These are phyloP conservation scores for Paedocypris micromegethes DNA, from an alignment of 2,797 vertebrate genomes.

Conservation along the genomic window DNA sequence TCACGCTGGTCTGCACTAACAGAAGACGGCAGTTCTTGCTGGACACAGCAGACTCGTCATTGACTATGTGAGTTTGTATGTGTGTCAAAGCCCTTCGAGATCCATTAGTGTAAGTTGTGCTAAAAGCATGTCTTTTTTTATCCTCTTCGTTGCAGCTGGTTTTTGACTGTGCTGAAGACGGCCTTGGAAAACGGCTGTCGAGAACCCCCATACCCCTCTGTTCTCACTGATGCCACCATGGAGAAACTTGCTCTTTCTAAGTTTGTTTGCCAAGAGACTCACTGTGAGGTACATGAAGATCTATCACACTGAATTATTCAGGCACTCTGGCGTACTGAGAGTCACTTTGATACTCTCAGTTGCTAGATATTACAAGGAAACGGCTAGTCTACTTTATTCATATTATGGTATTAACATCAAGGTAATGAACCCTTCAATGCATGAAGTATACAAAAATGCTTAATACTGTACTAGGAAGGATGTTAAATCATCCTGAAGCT, in stretches of 20 bases:
- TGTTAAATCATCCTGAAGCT: too few relatives aligned
- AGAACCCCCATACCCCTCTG: slow-evolving; percentile 85
- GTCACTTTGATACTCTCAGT: slow-evolving; percentile 8
- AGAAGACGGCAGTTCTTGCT: slow-evolving; percentile 91
- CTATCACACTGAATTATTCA: slow-evolving; percentile 7
- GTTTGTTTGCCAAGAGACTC: slow-evolving; percentile 90
- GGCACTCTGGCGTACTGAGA: slow-evolving; percentile 3
- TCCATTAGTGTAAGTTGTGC: not conserved
- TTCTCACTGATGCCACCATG: slow-evolving; percentile 96
- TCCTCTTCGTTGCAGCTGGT: slow-evolving; percentile 70
- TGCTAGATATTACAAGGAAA: not conserved
- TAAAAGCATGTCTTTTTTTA: not conserved
- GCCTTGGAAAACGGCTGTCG: slow-evolving; percentile 91
- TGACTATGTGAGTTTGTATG: slow-evolving; percentile 79
- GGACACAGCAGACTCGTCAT: slow-evolving; percentile 81
- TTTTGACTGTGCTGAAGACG: slow-evolving; percentile 81
- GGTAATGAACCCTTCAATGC: not conserved
- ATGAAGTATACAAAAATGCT: not conserved
- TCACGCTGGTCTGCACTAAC: slow-evolving; percentile 90
- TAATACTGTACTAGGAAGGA: too few relatives aligned
- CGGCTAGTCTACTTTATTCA: too few relatives aligned
- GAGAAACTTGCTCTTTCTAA: slow-evolving; percentile 92
- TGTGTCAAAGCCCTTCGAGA: not conserved
- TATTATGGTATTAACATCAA: too few relatives aligned
- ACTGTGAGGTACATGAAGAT: slow-evolving; percentile 77